phyloP scores from a whole-genome alignment of 2,113 vertebrate species.

The Ammospiza nelsoni region DNA sequence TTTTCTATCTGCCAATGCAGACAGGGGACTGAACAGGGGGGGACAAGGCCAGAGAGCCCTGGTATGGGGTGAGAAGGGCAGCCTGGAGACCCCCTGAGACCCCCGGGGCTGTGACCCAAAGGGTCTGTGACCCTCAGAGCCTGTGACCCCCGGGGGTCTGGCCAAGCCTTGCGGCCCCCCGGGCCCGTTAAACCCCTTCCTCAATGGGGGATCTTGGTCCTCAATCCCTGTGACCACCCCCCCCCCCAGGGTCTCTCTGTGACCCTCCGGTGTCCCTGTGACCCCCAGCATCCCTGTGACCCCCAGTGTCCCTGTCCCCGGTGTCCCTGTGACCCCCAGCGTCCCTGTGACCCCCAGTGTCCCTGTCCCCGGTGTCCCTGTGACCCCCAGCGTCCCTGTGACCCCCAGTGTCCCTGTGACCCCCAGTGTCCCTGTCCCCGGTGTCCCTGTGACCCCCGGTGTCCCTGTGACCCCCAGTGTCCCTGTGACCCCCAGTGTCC shows the following conservation, averaged over 20 bases:
- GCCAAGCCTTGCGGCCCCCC: not conserved
- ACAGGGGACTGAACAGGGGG: not conserved
- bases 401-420: no score
- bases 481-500: no score
- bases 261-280: no score
- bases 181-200: not conserved
- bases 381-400: no score
- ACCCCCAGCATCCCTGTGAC: no score
- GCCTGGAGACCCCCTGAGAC: not conserved
- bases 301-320: no score
- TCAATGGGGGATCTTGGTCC: not conserved
- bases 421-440: no score
- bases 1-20: not conserved
- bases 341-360: no score
- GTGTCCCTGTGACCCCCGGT: no score
- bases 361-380: no score
- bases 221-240: not conserved
- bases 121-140: fast-evolving
- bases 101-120: not conserved
- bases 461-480: no score
- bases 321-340: no score
- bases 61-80: fast-evolving
- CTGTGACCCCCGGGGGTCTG: fast-evolving
- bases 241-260: not conserved
- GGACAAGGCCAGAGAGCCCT: not conserved